Base-by-base conservation (phyloP, 2,888 invertebrate genomes). In the Athalia circularis region DNA sequence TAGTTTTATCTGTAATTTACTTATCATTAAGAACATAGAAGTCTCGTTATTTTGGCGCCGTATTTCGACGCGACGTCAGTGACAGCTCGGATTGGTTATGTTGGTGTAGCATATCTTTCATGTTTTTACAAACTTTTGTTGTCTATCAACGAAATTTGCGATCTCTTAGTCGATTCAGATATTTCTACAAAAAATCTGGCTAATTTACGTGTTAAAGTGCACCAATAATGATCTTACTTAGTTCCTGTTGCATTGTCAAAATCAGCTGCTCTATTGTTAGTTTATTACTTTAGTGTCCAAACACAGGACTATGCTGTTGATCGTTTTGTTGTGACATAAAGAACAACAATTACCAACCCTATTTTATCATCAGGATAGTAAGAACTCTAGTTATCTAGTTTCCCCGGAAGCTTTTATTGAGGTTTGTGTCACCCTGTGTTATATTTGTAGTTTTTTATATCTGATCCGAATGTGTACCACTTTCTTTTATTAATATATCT, bases 251-350 rank as follows among this genome's bases (percentile, higher is more conserved):
- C 72, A 86, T 87, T 87, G 87, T 87, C 88, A 87, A 89, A 89
- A 89, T 89, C 90, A 89, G 89, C 89, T 90, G 89, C 90, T 72
- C 59, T 59, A 72, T 72, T 72, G 72, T 72, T 72, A 52, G 59
- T 59, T 72, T 72, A 72, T 57, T 72, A 29, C 29, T 29, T 13
- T 59, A n/a, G 57, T 72, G 52, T 72, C 47, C 72, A 59, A 72
- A 72, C 59, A 45, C 57, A 59, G 57, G 29, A 29, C 29, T 29
- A 29, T 29, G 15, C 4, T 68, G 43, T 29, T n/a, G 48, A 9
- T 29, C 11, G 8, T 68, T 68, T 11, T 68, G 29, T 43, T 8
- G 15, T 8, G 29, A 7, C 54, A 4, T 54, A 9, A 54, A 54
- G 43, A 11, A 9, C 15, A 29, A 68, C 7, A 3, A 29, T 9